Base-by-base conservation (phyloP, 2,888 invertebrate genomes). In the Meiosimyza decipiens region DNA sequence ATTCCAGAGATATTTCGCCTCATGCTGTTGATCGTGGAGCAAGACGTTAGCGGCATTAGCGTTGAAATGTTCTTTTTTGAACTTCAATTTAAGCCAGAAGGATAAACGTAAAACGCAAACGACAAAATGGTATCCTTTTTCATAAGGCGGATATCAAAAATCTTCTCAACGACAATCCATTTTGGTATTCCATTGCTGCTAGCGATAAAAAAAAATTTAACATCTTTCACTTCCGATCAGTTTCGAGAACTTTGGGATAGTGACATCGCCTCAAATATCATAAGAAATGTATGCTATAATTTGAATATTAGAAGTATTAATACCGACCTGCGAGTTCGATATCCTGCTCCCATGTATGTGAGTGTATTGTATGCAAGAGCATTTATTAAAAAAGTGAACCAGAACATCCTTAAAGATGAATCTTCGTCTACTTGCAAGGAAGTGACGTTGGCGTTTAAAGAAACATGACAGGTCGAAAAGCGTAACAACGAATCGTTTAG, bases 321-420 rank as follows among this genome's bases (percentile, higher is more conserved):
- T 40, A 7, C 9, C 9, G 6, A 40, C 40, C 9, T 28, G 1
- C 40, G 40, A 28, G 3, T 28, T 3, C 28, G 40, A 40, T 40
- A 40, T 5, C 40, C 40, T 40, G 40, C 9, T 9, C 9, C 6
- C 9, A 40, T 9, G 40, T 40, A 40, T 9, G 9, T n/a, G n/a
- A n/a, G n/a, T 40, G 40, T 28, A 28, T 28, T 28, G 40, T 9
- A 40, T 40, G 64, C 16, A 50, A 18, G 63, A 73, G 62, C 54
- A 71, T 71, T 71, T 73, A 54, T 66, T 28, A 28, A 28, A 66
- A 73, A 55, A 49, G 16, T n/a, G 18, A 54, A 52, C 70, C 64
- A 33, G 40, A 28, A 28, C 2, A 4, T 28, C 2, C 28, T 28
- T 0, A 60, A 69, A 28, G 11, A 68, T 55, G 12, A 68, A 68